Conservation (phyloP, 2,888 invertebrate species). For the Amphipyra berbera region DNA sequence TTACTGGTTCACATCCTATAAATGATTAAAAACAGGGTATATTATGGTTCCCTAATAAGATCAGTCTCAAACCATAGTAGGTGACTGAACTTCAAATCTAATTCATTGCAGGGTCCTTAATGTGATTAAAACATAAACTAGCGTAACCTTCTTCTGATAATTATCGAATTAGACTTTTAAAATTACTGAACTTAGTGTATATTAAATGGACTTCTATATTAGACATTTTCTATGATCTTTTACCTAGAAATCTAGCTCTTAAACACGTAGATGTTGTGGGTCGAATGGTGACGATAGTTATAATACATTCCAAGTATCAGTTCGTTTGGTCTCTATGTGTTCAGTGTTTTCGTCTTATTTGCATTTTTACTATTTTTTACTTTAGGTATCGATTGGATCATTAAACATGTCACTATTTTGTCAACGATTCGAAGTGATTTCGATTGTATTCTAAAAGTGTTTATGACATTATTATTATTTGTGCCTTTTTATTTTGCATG, state of each 20-base stretch:
- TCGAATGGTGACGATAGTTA: slow-evolving; percentile 15
- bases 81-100: slow-evolving; percentile 47
- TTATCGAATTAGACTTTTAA: slow-evolving; percentile 34
- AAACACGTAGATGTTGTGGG: slow-evolving; percentile 2
- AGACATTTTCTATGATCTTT: slow-evolving; percentile 18
- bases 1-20: slow-evolving; percentile 50
- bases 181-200: slow-evolving; percentile 19
- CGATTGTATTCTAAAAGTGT: slow-evolving; percentile 26
- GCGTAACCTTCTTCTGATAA: slow-evolving; percentile 37
- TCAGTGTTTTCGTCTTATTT: neutral
- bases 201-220: slow-evolving; percentile 16
- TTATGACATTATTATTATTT: slow-evolving; percentile 2
- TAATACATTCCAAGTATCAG: slow-evolving; percentile 45
- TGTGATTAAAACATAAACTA: slow-evolving; percentile 56
- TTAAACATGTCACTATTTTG: no score
- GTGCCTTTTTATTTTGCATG: slow-evolving; percentile 5
- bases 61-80: slow-evolving; percentile 33
- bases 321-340: neutral
- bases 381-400: neutral
- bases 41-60: slow-evolving; percentile 43
- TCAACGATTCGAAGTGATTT: neutral
- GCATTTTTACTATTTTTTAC: slow-evolving; percentile 7
- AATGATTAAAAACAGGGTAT: slow-evolving; percentile 54
- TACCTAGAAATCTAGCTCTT: slow-evolving; percentile 14
- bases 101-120: slow-evolving; percentile 58